phyloP scores from a whole-genome alignment of 2,797 vertebrate species.

The Sebastes hubbsi region DNA sequence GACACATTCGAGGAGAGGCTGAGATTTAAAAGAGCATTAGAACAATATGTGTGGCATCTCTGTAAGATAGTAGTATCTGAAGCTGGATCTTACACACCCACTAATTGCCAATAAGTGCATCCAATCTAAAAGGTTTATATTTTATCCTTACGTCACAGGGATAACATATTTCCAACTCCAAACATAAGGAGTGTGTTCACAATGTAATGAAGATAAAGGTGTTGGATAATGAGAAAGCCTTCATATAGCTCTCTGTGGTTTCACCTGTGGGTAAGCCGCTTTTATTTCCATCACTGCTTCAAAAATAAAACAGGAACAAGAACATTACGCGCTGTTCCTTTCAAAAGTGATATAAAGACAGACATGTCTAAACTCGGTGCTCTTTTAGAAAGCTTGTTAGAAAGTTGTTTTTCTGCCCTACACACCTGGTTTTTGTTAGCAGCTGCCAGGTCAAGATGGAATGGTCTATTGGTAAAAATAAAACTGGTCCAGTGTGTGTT shows the following conservation, averaged over 20 bases:
- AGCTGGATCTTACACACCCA: not conserved
- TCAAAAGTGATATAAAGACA: slow-evolving; percentile 16
- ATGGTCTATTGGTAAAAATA: slow-evolving; percentile 34
- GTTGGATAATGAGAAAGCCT: slow-evolving; percentile 8
- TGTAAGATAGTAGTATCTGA: not conserved
- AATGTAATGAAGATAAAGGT: slow-evolving; percentile 6
- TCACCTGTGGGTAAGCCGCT: slow-evolving; percentile 5
- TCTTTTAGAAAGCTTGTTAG: slow-evolving; percentile 28
- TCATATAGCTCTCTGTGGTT: not conserved
- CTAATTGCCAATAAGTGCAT: not conserved
- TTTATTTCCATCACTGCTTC: slow-evolving; percentile 34
- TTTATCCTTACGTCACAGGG: not conserved
- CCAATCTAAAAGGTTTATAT: not conserved
- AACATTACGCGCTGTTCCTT: slow-evolving; percentile 19
- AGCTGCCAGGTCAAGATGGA: slow-evolving; percentile 28
- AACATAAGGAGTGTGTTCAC: not conserved
- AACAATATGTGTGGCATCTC: not conserved
- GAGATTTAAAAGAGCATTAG: not conserved
- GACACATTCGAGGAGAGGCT: not conserved
- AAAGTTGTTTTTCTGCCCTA: slow-evolving; percentile 39
- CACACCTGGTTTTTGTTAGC: slow-evolving; percentile 32
- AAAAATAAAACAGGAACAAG: slow-evolving; percentile 42
- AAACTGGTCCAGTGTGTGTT: slow-evolving; percentile 43
- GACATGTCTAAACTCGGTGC: not conserved
- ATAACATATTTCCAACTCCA: not conserved